Conservation (phyloP, 1,140 invertebrate species). For the Lethrus apterus region DNA sequence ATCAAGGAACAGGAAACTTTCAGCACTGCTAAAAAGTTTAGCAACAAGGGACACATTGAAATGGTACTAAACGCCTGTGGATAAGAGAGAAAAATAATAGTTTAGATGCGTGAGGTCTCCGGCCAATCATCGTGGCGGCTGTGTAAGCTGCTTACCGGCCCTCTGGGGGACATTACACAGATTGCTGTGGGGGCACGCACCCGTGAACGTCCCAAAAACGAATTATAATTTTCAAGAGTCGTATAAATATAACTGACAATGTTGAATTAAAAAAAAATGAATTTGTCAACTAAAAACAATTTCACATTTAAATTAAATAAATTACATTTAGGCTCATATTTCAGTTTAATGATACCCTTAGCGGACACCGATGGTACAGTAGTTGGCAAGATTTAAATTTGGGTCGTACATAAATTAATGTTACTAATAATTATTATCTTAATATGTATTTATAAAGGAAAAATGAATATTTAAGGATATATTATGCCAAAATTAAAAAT, state of each 20-base stretch:
- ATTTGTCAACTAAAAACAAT: conserved; percentile 8
- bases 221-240: conserved; percentile 22
- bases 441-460: no score
- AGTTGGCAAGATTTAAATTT: background rate
- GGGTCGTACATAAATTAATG: no score
- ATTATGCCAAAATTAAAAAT: no score
- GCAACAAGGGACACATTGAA: conserved; percentile 25
- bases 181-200: conserved; percentile 24
- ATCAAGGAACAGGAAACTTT: no score
- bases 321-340: no score
- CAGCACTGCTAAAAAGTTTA: conserved; percentile 22
- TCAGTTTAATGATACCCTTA: no score
- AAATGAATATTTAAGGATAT: no score
- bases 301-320: background rate
- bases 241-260: conserved; percentile 1
- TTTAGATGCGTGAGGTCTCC: conserved; percentile 23
- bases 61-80: conserved; percentile 24
- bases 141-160: conserved; percentile 28
- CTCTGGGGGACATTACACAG: conserved; percentile 29
- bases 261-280: conserved; percentile 7
- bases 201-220: conserved; percentile 21
- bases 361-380: no score
- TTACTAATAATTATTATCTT: no score
- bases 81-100: conserved; percentile 25
- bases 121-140: conserved; percentile 23